Base-by-base conservation (phyloP, 2,797 vertebrate species). In the Brachyalestes nurse region DNA sequence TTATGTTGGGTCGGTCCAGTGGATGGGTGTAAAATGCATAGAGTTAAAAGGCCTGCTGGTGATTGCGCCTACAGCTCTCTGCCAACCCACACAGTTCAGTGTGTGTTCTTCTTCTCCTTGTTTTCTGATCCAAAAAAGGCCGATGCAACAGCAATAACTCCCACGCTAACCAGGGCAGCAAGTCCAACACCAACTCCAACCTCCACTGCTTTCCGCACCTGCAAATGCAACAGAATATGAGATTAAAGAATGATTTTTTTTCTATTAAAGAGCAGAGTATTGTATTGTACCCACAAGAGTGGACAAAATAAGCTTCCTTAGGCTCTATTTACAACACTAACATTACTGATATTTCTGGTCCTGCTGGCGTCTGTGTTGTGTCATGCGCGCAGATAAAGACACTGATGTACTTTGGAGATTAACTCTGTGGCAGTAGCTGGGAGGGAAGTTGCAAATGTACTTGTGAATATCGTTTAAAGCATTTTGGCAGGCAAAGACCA, bases 151-250 rank as follows among this genome's bases (percentile, higher is more conserved):
- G 89, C 89, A 2, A 88, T 2, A 2, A 89, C 0, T 6, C 88
- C 92, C 0, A 92, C 0, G 40, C 42, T 74, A 5, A 87, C 1
- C 0, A 55, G 2, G 0, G 86, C n/a, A 14, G 73, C 80, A 0
- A 76, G 0, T 0, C 91, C 88, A 0, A 79, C 60, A 0, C 17
- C 42, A 45, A 87, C 0, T 1, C 19, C 89, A 0, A 38, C 7
- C 78, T 92, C 82, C 70, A 87, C 84, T 0, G 86, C 92, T 3
- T 87, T 71, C 21, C 83, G 75, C 71, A 95, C 94, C 94, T 95
- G 86, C 62, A 76, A 67, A 83, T 25, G 51, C 72, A 40, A 64
- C 10, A 55, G 6, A 14, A n/a, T 6, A 40, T 21, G 23, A 72
- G 23, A 28, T 42, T 40, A 78, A 47, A 51, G 62, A 42, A 47